Base-by-base conservation (phyloP, 2,888 invertebrate genomes). In the Monopis laevigella region DNA sequence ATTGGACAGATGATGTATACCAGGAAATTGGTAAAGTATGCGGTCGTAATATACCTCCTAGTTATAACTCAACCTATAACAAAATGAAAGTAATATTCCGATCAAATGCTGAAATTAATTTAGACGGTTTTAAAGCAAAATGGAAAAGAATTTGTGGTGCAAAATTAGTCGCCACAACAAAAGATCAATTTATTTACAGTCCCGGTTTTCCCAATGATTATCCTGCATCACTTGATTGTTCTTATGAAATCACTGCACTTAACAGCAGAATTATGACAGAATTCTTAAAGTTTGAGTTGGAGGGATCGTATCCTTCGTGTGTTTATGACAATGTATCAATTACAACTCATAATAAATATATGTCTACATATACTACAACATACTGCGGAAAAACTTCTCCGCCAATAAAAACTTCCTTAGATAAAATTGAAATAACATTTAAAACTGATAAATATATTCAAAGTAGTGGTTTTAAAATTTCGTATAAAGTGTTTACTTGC, bases 71-170 rank as follows among this genome's bases (percentile, higher is more conserved):
- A 0, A 87, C 87, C 0, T 70, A 82, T 4, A 83, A 84, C 46
- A 77, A 69, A 46, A 82, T 93, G 77, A 88, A 85, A 62, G 71
- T 94, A 2, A 59, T 88, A 7, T 90, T 95, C 58, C 86, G 86
- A 29, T 86, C 90, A 3, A 88, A 94, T 59, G 77, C 67, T 2
- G 71, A 72, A 10, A 72, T 83, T 3, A 84, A 84, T 44, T 88
- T 86, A 2, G 88, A 88, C 52, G 95, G 95, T 8, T 95, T 95
- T 45, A 72, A 82, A 74, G 86, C 86, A 4, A 44, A 54, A 10
- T 90, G 91, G 86, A 56, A 58, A 14, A 63, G 84, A 46, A 84
- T 84, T 45, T 96, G 96, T 65, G 92, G 92, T 8, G 90, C 89
- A 2, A 61, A 74, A 2, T 86, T 87, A 49, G 59, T 70, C 38